Base-by-base conservation (phyloP, 2,113 vertebrate genomes). In the Tichodroma muraria region DNA sequence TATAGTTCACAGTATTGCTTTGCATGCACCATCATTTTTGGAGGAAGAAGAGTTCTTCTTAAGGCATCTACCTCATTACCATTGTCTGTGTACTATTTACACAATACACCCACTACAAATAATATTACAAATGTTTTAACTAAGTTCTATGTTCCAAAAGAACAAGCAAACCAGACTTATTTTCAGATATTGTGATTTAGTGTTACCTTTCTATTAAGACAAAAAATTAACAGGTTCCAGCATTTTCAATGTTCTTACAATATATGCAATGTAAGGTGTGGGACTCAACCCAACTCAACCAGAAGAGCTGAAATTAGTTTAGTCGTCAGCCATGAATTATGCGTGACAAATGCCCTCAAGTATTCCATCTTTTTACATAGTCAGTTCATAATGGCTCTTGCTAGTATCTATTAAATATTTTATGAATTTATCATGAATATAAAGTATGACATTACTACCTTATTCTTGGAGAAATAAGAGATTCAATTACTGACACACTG, bases 341-440 rank as follows among this genome's bases (percentile, higher is more conserved):
- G 53, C 66, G 71, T 75, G 60, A 97, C 23, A 97, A 97, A 97
- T 72, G 86, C 91, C 93, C 93, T 95, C 88, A 95, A 97, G 89
- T 91, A 94, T 90, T 97, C 83, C 71, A 82, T 65, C 64, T 80
- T 94, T 94, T 89, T 78, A 85, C 42, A n/a, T 2, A 86, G 85
- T 80, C 87, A 93, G 77, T 93, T 97, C 71, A 89, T 97, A 96
- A 97, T 69, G 76, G 76, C 78, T 95, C 69, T 53, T 65, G 90
- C 88, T 96, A 96, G 91, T 84, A 96, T 83, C 88, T 97, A 80
- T 61, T 97, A 95, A 79, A 95, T 95, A 97, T 95, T 97, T 98
- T 93, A 97, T 96, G 96, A 97, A 96, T 97, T 97, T 97, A 96
- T 66, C 93, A 91, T 94, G 57, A 96, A 95, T 93, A 97, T 95